phyloP scores from a whole-genome alignment of 2,113 vertebrate genomes.

The Cervus canadensis region DNA sequence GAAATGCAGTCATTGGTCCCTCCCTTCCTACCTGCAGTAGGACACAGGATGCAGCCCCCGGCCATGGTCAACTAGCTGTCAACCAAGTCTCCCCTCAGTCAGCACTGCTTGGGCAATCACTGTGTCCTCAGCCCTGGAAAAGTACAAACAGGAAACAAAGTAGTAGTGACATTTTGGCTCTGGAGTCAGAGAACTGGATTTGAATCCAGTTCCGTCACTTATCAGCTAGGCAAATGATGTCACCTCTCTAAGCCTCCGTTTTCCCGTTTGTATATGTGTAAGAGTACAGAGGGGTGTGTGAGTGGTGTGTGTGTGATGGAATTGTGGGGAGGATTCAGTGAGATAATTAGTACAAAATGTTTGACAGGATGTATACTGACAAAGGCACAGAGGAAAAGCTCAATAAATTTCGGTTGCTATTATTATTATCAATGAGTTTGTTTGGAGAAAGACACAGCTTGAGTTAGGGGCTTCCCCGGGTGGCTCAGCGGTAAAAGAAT shows the following conservation, averaged over 20 bases:
- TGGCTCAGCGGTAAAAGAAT: background rate
- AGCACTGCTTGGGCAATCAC: background rate
- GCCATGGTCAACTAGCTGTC: background rate
- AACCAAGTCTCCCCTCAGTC: background rate
- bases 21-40: background rate
- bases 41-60: background rate
- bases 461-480: background rate
- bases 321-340: background rate
- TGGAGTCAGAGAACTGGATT: background rate
- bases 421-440: background rate
- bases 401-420: background rate
- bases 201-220: background rate
- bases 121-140: background rate
- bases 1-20: background rate
- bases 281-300: background rate
- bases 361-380: background rate
- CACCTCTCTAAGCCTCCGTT: background rate
- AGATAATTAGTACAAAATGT: background rate
- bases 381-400: background rate
- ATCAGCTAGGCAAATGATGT: background rate
- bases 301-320: background rate
- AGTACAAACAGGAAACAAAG: background rate
- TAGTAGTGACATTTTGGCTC: background rate
- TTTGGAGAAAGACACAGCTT: background rate
- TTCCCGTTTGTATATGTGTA: background rate